phyloP scores from a whole-genome alignment of 2,113 vertebrate genomes.

The Kryptolebias marmoratus region DNA sequence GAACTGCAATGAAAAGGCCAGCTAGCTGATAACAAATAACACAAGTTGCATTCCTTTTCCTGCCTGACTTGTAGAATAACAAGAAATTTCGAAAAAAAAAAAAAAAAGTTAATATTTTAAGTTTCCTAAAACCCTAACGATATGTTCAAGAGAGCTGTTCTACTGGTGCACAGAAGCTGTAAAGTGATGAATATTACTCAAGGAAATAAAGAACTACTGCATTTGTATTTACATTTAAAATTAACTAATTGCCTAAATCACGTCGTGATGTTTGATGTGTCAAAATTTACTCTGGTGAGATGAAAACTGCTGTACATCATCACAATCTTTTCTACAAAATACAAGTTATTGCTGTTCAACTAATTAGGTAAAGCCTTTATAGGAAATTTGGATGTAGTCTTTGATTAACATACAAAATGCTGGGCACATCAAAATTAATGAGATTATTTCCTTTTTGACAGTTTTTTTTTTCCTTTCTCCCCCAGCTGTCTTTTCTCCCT shows the following conservation, averaged over 20 bases:
- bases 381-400: constrained; percentile 18
- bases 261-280: constrained; percentile 1
- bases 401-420: constrained; percentile 25
- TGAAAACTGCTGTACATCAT: not conserved
- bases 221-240: constrained; percentile 22
- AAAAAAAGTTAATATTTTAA: not conserved
- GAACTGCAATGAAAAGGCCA: not conserved
- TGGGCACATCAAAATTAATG: constrained; percentile 39
- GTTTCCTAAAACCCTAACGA: not conserved
- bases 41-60: not conserved
- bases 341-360: constrained; percentile 3
- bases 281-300: constrained; percentile 25
- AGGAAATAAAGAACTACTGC: constrained; percentile 4
- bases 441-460: constrained; percentile 39
- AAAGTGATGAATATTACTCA: constrained; percentile 9
- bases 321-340: constrained; percentile 21
- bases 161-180: constrained; percentile 1
- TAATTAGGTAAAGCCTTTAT: constrained; percentile 39
- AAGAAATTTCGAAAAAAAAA: not conserved
- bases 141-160: not conserved
- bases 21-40: not conserved
- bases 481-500: not conserved
- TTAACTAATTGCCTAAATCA: not conserved
- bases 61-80: not conserved
- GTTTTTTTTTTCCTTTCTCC: constrained; percentile 9